A percentile compares a stretch with the other conserved stretches of the same genome.
Conservation (phyloP, 2,113 vertebrate genomes). For the Silurus meridionalis region DNA sequence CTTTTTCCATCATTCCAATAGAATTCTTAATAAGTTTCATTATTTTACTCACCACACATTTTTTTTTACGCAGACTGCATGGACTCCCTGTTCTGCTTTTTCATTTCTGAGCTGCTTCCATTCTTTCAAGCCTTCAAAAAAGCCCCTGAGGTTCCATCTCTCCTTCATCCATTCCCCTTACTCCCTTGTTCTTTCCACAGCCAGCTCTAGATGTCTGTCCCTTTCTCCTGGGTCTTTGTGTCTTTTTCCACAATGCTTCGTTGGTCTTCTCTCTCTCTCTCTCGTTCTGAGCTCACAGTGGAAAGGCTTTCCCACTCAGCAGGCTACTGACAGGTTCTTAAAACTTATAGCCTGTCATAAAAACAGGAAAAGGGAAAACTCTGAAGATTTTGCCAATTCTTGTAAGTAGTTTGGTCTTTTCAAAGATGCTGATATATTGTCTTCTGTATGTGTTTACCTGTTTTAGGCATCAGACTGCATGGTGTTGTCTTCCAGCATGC, state of each 20-base stretch:
- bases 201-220: conserved; percentile 57
- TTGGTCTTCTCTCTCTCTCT: not conserved
- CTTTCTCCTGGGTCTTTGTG: not conserved
- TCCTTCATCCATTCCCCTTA: conserved; percentile 58
- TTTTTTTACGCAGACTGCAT: conserved; percentile 61
- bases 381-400: not conserved
- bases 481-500: not conserved
- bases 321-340: not conserved
- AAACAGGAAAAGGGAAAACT: not conserved
- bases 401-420: not conserved
- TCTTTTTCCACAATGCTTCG: not conserved
- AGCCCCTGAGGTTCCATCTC: conserved; percentile 53
- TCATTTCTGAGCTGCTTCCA: conserved; percentile 62
- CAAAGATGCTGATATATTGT: not conserved
- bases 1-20: not conserved
- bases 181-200: conserved; percentile 62
- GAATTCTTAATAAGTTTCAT: conserved; percentile 4
- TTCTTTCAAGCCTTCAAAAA: conserved; percentile 53
- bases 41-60: conserved; percentile 75
- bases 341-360: not conserved
- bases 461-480: not conserved
- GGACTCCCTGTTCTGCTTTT: conserved; percentile 58
- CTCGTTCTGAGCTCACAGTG: not conserved
- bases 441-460: not conserved
- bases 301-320: not conserved